Evolutionary conservation across 64 coral and sea anemone species (phyloP).

Genomic region (Stichodactyla helianthus): DNA sequence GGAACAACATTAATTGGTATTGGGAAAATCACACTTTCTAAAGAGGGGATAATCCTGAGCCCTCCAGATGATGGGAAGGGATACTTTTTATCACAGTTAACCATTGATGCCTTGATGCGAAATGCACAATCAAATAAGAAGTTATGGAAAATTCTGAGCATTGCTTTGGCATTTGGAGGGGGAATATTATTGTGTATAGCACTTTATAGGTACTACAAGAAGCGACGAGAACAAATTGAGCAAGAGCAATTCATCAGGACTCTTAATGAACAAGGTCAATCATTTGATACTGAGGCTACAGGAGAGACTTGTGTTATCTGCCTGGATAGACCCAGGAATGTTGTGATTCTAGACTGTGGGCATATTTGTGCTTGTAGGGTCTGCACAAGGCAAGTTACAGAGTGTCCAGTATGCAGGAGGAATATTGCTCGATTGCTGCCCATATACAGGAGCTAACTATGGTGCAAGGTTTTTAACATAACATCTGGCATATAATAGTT

Average conservation of each 20-base stretch:
- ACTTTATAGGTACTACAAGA: slow-evolving; percentile 57
- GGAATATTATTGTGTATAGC: slow-evolving; percentile 65
- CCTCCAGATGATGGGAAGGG: slow-evolving; percentile 49
- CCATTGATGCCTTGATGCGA: slow-evolving; percentile 69
- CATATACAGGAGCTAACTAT: slow-evolving; percentile 63
- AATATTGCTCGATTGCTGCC: slow-evolving; percentile 69
- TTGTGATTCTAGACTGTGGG: slow-evolving; percentile 89
- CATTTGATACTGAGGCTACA: neutral
- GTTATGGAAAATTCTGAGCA: slow-evolving; percentile 67
- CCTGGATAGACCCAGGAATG: slow-evolving; percentile 78
- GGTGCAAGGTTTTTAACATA: no score
- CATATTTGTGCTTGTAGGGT: slow-evolving; percentile 78
- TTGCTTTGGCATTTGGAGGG: slow-evolving; percentile 75
- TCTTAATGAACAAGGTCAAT: neutral
- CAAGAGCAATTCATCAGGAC: slow-evolving; percentile 11
- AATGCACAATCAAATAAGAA: slow-evolving; percentile 65
- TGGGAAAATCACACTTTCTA: slow-evolving; percentile 60
- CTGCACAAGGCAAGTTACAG: slow-evolving; percentile 55
- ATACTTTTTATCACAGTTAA: slow-evolving; percentile 76
- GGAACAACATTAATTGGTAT: slow-evolving; percentile 84
- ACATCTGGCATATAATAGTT: neutral
- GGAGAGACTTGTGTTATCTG: slow-evolving; percentile 86
- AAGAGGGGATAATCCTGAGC: slow-evolving; percentile 50
- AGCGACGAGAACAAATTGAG: slow-evolving; percentile 45
- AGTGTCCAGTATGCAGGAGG: slow-evolving; percentile 83